Evolutionary conservation across 1,140 invertebrate species (phyloP).

Genomic region (Drosophila setifemur): DNA sequence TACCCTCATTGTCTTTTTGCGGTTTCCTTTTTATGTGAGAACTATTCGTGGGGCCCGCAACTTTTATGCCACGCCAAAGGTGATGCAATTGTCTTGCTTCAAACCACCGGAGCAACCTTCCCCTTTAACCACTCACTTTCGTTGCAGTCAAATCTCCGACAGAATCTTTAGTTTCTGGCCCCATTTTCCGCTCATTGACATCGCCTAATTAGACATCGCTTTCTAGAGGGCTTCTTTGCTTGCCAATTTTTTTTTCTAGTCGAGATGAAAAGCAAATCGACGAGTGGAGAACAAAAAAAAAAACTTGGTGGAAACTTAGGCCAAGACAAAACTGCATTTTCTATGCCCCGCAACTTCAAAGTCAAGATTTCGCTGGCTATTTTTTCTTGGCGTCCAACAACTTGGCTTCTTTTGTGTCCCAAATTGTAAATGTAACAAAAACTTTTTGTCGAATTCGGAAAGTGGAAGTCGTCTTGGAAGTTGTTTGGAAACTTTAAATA

Average conservation of each 20-base stretch:
- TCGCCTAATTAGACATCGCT: conserved; percentile 38
- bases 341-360: conserved; percentile 37
- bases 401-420: conserved; percentile 33
- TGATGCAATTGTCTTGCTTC: conserved; percentile 56
- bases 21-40: conserved; percentile 44
- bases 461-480: conserved; percentile 59
- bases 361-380: conserved; percentile 34
- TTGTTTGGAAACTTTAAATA: conserved; percentile 63
- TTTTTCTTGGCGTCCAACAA: conserved; percentile 1
- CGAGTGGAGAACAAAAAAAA: neutral
- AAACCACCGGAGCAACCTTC: neutral
- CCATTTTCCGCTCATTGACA: conserved; percentile 42
- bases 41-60: conserved; percentile 24
- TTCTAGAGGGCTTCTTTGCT: conserved; percentile 36
- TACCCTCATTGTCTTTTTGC: conserved; percentile 22
- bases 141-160: conserved; percentile 39
- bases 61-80: conserved; percentile 7
- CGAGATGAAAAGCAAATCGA: conserved; percentile 38
- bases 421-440: conserved; percentile 42
- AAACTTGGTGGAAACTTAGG: conserved; percentile 1
- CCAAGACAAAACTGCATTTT: conserved; percentile 11
- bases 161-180: conserved; percentile 47
- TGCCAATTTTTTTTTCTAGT: conserved; percentile 26
- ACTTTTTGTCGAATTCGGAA: conserved; percentile 56
- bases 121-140: conserved; percentile 41